phyloP scores from a whole-genome alignment of 2,888 invertebrate genomes.

The Brachycybe producta region DNA sequence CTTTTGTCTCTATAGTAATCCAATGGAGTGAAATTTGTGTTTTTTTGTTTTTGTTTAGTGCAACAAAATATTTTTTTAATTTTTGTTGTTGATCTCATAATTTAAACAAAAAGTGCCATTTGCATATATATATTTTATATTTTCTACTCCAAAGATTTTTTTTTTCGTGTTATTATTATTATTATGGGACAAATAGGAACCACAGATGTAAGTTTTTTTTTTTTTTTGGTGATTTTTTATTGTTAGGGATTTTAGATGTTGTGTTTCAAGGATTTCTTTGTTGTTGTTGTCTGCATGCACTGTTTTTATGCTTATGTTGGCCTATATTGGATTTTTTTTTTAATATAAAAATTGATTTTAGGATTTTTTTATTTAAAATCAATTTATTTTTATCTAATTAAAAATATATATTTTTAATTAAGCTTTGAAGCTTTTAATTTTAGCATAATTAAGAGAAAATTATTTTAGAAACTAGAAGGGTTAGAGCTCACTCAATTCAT shows the following conservation, averaged over 20 bases:
- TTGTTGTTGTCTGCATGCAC: not conserved
- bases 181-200: conserved; percentile 8
- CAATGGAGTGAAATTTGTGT: not conserved
- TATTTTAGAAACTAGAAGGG: too few relatives aligned
- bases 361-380: too few relatives aligned
- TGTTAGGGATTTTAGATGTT: not conserved
- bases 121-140: conserved; percentile 7
- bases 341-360: too few relatives aligned
- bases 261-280: not conserved
- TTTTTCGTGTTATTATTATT: too few relatives aligned
- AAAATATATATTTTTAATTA: too few relatives aligned
- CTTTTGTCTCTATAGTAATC: not conserved
- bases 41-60: conserved; percentile 2
- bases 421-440: too few relatives aligned
- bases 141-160: conserved; percentile 10
- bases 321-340: too few relatives aligned
- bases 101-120: not conserved
- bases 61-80: conserved; percentile 8
- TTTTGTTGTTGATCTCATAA: conserved; percentile 15
- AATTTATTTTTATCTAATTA: too few relatives aligned
- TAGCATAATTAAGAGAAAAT: too few relatives aligned
- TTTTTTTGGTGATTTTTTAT: not conserved
- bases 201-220: conserved; percentile 5
- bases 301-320: too few relatives aligned
- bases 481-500: too few relatives aligned